Conservation (phyloP, 2,797 vertebrate genomes). For the Lepidocolaptes lacrymiger region DNA sequence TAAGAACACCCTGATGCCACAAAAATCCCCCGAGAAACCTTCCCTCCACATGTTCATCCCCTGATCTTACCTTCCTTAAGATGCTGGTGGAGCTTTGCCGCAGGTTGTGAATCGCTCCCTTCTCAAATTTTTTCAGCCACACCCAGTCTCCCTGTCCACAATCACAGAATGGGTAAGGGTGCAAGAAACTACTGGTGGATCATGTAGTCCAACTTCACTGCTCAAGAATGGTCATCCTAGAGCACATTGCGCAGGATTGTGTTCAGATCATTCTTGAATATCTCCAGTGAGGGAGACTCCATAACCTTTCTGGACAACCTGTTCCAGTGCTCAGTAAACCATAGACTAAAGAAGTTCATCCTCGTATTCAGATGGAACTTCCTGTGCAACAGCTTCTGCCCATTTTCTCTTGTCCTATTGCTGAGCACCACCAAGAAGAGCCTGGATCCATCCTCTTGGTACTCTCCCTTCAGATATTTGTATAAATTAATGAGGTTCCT, state of each 20-base stretch:
- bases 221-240: not conserved
- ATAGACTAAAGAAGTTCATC: not conserved
- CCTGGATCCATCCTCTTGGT: not conserved
- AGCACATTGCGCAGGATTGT: not conserved
- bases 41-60: not conserved
- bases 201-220: not conserved
- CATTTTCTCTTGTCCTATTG: not conserved
- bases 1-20: not conserved
- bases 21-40: not conserved
- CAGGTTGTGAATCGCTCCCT: conserved; percentile 78
- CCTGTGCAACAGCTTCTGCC: not conserved
- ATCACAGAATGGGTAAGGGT: not conserved
- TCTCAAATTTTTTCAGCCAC: conserved; percentile 89
- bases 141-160: conserved; percentile 88
- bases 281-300: not conserved
- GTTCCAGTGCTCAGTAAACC: not conserved
- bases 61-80: conserved; percentile 84
- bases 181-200: not conserved
- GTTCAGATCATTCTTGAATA: not conserved
- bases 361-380: not conserved
- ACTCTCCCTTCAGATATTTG: not conserved
- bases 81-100: conserved; percentile 83
- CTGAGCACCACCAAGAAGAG: not conserved
- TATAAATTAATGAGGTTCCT: not conserved
- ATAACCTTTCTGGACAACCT: not conserved